Evolutionary conservation across 2,888 invertebrate genomes (phyloP).

Genomic region (Drosophila borealis): DNA sequence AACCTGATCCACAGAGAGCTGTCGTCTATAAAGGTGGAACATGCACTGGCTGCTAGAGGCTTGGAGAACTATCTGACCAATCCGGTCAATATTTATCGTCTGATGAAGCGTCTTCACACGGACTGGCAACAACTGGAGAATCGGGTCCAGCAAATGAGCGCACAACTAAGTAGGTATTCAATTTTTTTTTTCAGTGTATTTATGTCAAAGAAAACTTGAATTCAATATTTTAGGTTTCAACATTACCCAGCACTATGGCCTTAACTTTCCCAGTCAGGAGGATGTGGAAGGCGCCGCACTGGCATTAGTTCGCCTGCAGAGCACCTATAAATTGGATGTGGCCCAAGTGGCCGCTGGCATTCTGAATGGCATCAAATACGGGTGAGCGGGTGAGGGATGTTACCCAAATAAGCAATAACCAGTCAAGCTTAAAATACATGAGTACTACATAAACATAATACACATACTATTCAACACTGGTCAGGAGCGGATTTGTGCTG

Average conservation of each 20-base stretch:
- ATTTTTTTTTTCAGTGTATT: not conserved
- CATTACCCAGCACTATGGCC: slow-evolving; percentile 87
- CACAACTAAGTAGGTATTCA: slow-evolving; percentile 83
- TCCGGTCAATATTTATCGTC: slow-evolving; percentile 96
- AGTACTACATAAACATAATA: slow-evolving; percentile 33
- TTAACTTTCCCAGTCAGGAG: slow-evolving; percentile 94
- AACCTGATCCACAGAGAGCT: slow-evolving; percentile 83
- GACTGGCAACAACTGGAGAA: slow-evolving; percentile 94
- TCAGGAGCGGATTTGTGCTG: slow-evolving; percentile 29
- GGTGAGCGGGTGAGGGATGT: slow-evolving; percentile 83
- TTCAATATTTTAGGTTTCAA: slow-evolving; percentile 87
- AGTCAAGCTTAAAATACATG: slow-evolving; percentile 62
- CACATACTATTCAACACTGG: slow-evolving; percentile 13
- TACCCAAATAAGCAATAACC: slow-evolving; percentile 72
- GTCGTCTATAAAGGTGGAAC: slow-evolving; percentile 89
- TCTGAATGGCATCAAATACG: slow-evolving; percentile 93
- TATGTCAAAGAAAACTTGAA: slow-evolving; percentile 1
- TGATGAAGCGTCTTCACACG: slow-evolving; percentile 95
- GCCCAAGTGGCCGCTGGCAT: slow-evolving; percentile 93
- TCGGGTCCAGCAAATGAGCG: slow-evolving; percentile 88
- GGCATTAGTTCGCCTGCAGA: slow-evolving; percentile 96
- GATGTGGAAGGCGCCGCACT: slow-evolving; percentile 97
- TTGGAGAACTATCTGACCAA: slow-evolving; percentile 93
- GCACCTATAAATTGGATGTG: slow-evolving; percentile 95
- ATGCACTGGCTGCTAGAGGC: slow-evolving; percentile 90